Conservation (phyloP, 2,113 vertebrate species). For the Sapayoa aenigma region DNA sequence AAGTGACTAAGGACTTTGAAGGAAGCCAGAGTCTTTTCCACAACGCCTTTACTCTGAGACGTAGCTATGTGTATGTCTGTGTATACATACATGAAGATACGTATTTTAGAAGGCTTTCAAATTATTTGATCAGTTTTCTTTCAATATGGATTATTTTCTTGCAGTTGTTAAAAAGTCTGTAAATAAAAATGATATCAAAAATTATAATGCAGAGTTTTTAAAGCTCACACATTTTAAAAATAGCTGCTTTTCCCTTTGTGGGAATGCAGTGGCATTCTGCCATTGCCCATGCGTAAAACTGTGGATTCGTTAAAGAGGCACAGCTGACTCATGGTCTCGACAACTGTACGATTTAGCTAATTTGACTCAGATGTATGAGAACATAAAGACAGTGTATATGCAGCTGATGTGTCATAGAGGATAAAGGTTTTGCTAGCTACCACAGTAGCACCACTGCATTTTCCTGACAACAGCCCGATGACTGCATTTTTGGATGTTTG, state of each 20-base stretch:
- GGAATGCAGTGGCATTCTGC: background rate
- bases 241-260: constrained; percentile 4
- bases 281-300: background rate
- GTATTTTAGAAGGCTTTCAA: background rate
- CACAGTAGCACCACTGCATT: background rate
- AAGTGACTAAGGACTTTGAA: constrained; percentile 31
- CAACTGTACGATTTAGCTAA: background rate
- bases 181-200: background rate
- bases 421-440: background rate
- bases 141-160: background rate
- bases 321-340: background rate
- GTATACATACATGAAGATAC: background rate
- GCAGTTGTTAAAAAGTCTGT: background rate
- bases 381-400: background rate
- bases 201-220: background rate
- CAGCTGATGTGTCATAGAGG: background rate
- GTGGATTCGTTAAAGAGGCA: background rate
- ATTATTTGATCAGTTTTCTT: background rate
- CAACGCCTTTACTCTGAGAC: background rate
- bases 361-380: background rate
- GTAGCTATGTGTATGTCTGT: background rate
- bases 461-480: background rate
- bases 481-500: constrained; percentile 24
- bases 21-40: constrained; percentile 13
- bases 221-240: background rate